Evolutionary conservation across 2,113 vertebrate species (phyloP).

Genomic region (Vulpes ferrilata): DNA sequence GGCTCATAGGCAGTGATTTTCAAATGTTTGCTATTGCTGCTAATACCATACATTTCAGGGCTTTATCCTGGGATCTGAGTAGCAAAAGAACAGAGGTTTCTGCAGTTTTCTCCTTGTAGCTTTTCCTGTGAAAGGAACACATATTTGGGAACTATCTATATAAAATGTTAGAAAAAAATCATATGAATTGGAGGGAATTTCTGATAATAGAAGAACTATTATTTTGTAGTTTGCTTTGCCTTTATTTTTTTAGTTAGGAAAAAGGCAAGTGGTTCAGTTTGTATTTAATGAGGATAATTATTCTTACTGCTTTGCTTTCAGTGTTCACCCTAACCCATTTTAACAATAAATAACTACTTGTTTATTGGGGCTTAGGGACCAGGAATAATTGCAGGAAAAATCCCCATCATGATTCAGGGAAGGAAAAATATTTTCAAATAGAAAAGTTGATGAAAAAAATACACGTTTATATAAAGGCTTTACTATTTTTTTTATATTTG

Average conservation of each 20-base stretch:
- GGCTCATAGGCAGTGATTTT: neutral
- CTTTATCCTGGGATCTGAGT: neutral
- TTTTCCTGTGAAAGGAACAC: neutral
- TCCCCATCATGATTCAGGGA: neutral
- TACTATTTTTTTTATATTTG: neutral
- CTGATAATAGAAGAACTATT: neutral
- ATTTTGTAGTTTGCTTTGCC: conserved; percentile 11
- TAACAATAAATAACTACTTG: conserved; percentile 55
- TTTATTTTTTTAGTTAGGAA: conserved; percentile 15
- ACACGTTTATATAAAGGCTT: conserved; percentile 54
- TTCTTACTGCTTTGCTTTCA: conserved; percentile 60
- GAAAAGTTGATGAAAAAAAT: conserved; percentile 57
- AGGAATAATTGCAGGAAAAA: conserved; percentile 52
- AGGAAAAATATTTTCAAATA: conserved; percentile 25
- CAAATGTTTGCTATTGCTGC: neutral
- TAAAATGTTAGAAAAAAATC: neutral
- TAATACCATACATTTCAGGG: neutral
- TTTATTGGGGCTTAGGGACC: conserved; percentile 41
- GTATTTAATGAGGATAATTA: conserved; percentile 64
- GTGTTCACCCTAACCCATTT: conserved; percentile 37
- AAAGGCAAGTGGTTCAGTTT: conserved; percentile 41
- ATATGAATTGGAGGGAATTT: conserved; percentile 8
- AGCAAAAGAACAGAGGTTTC: neutral
- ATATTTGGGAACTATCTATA: neutral
- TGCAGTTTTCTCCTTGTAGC: neutral